Percentiles rank a stretch among this genome's conserved stretches.
These are phyloP conservation scores for Tragopan temminckii DNA, from an alignment of 2,797 vertebrate genomes.

Conservation along the genomic window DNA sequence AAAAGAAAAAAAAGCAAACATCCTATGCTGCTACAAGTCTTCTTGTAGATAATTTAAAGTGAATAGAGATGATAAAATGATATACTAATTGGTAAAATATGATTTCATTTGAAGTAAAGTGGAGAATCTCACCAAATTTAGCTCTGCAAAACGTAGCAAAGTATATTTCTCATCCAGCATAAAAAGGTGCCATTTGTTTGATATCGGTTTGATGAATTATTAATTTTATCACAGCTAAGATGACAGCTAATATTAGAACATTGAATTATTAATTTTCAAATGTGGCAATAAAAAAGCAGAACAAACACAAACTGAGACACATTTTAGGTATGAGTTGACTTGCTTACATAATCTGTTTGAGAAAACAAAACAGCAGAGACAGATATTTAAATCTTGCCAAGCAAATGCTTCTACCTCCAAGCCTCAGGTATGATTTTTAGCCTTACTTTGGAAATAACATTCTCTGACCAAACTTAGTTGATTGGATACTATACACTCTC, in stretches of 20 bases:
- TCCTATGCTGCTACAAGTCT: background rate
- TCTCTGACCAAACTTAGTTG: background rate
- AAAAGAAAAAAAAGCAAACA: conserved; percentile 21
- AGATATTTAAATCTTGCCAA: conserved; percentile 68
- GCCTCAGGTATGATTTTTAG: conserved; percentile 31
- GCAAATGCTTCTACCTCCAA: conserved; percentile 32
- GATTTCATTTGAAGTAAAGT: conserved; percentile 72
- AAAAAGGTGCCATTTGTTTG: conserved; percentile 87
- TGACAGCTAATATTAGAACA: conserved; percentile 93
- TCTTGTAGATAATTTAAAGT: conserved; percentile 41
- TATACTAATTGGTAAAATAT: conserved; percentile 69
- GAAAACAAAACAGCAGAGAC: conserved; percentile 63
- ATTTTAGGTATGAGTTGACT: conserved; percentile 70
- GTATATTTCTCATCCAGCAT: conserved; percentile 72
- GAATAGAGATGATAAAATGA: conserved; percentile 51
- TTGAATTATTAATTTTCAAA: conserved; percentile 93
- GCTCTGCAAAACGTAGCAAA: conserved; percentile 47
- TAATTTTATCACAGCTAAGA: conserved; percentile 92
- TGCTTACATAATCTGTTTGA: conserved; percentile 73
- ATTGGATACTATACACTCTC: background rate
- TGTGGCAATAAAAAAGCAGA: conserved; percentile 81
- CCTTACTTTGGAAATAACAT: conserved; percentile 14
- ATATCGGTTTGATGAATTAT: conserved; percentile 91
- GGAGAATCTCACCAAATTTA: conserved; percentile 66
- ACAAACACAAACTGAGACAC: conserved; percentile 82